phyloP scores from a whole-genome alignment of 2,888 invertebrate species.

The Lamellibrachia columna region DNA sequence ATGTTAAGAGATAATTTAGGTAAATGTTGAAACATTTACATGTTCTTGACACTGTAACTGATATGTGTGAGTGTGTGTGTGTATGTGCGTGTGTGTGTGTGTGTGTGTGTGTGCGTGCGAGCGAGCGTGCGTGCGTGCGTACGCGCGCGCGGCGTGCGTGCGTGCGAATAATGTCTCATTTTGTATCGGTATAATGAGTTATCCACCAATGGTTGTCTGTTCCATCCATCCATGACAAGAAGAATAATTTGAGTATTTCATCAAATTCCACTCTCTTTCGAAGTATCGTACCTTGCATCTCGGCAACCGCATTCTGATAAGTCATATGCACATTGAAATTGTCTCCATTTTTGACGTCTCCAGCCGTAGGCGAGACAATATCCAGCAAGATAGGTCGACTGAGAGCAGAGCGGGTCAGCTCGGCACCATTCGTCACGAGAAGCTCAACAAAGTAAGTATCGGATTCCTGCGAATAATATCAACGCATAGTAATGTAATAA shows the following conservation, averaged over 20 bases:
- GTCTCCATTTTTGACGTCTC: not conserved
- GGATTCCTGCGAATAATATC: not conserved
- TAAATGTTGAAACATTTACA: too few relatives aligned
- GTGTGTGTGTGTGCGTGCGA: not conserved
- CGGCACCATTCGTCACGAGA: not conserved
- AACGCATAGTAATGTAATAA: not conserved
- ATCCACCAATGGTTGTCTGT: not conserved
- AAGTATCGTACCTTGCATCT: not conserved
- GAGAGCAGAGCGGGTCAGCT: not conserved
- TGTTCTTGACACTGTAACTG: too few relatives aligned
- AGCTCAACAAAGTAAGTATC: not conserved
- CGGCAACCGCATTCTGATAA: not conserved
- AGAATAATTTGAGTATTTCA: not conserved
- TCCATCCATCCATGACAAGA: not conserved
- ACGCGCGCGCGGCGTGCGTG: not conserved
- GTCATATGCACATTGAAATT: not conserved
- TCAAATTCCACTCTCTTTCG: not conserved
- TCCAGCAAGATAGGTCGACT: not conserved
- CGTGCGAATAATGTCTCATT: too few relatives aligned
- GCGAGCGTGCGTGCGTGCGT: not conserved
- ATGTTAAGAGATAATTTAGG: too few relatives aligned
- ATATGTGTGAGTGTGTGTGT: not conserved
- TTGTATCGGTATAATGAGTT: too few relatives aligned
- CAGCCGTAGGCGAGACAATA: not conserved
- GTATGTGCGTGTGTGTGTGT: not conserved